Base-by-base conservation (phyloP, 2,888 invertebrate genomes). In the Tenthredo distinguenda region DNA sequence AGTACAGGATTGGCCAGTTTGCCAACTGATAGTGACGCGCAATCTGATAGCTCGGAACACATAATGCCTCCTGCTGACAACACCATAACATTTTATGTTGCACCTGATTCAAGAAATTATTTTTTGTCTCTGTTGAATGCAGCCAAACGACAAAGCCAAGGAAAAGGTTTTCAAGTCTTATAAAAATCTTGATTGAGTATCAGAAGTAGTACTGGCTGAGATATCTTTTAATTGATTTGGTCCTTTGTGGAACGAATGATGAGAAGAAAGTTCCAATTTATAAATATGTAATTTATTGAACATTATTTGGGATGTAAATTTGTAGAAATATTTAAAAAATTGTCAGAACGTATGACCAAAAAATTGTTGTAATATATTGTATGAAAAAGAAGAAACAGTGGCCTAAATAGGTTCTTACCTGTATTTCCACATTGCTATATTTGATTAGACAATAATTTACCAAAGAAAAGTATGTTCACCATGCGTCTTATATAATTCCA, bases 91-190 rank as follows among this genome's bases (percentile, higher is more conserved):
- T 93, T 93, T 86, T 91, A 92, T 76, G 89, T 93, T 74, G 91
- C 90, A 15, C 87, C 91, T 0, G 90, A 92, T 77, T 90, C 93
- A 76, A 94, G 94, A 84, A 95, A 94, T 90, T 95, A 95, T 90
- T 94, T 95, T 87, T 89, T 95, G 65, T 94, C 94, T 87, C 90
- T 95, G 86, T 93, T 96, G 77, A 92, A 93, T 72, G 92, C 95
- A 86, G 94, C 95, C 5, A 95, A 95, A 90, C 94, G 95, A 87
- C 95, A 95, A 89, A 93, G 92, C 87, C 93, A 94, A 88, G 93
- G 93, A 87, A 94, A 93, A 88, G 95, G 94, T 88, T 95, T 95
- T 93, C 91, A 94, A 55, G 94, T 95, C 87, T 92, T 95, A 85
- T 94, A 92, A 91, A 84, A 68, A 62, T 50, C 47, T 15, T 74